Evolutionary conservation across 2,888 invertebrate genomes (phyloP).

Genomic region (Tachina grossa): DNA sequence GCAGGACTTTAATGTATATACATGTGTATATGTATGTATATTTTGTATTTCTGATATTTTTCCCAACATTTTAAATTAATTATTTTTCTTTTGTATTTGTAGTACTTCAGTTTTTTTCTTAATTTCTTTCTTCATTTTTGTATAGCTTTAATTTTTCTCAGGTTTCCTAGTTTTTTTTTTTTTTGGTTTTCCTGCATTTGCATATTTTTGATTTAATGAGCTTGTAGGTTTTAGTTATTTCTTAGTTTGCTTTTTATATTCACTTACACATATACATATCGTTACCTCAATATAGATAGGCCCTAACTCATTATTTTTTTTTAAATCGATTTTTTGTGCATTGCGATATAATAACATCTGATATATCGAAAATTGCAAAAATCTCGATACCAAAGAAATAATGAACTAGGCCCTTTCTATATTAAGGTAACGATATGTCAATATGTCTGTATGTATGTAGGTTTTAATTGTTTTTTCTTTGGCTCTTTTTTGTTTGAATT

Average conservation of each 20-base stretch:
- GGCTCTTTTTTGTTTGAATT: constrained; percentile 31
- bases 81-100: constrained; percentile 22
- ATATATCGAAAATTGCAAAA: too few species aligned
- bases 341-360: too few species aligned
- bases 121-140: background rate
- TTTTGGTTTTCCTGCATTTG: constrained; percentile 34
- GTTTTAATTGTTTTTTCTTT: constrained; percentile 44
- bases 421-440: too few species aligned
- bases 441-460: background rate
- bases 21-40: background rate
- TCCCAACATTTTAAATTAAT: constrained; percentile 23
- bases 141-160: constrained; percentile 11
- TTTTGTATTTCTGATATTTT: background rate
- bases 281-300: too few species aligned
- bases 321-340: too few species aligned
- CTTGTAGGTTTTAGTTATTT: background rate
- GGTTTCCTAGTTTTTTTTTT: constrained; percentile 12
- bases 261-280: constrained; percentile 5
- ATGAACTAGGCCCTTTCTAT: too few species aligned
- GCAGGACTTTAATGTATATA: too few species aligned
- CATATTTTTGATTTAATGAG: constrained; percentile 52
- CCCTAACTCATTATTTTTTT: too few species aligned
- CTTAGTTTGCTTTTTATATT: constrained; percentile 9
- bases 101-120: constrained; percentile 13
- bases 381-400: too few species aligned